These are phyloP conservation scores for Chanos chanos DNA, from an alignment of 2,797 vertebrate species.

Conservation along the genomic window DNA sequence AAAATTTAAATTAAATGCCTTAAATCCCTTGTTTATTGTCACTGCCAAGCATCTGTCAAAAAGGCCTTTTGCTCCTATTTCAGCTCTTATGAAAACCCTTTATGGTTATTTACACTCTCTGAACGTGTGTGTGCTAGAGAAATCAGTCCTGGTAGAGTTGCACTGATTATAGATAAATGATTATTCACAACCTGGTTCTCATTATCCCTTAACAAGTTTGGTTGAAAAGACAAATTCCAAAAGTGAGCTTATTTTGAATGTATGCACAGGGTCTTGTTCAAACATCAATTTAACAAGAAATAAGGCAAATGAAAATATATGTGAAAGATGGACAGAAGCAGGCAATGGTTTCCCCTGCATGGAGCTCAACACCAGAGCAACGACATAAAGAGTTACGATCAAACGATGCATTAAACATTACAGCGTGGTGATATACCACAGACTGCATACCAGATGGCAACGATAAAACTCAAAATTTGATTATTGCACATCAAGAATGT, in stretches of 20 bases:
- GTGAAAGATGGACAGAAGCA: background rate
- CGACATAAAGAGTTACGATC: background rate
- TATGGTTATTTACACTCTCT: too few relatives aligned
- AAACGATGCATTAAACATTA: background rate
- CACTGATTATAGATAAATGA: too few relatives aligned
- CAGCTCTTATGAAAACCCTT: too few relatives aligned
- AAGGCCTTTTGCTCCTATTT: too few relatives aligned
- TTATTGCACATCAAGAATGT: too few relatives aligned
- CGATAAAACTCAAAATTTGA: too few relatives aligned
- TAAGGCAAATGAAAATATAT: conserved; percentile 6
- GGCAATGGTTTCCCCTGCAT: background rate
- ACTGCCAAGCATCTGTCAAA: too few relatives aligned
- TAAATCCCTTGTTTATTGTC: too few relatives aligned
- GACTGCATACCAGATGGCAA: background rate
- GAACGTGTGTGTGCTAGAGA: too few relatives aligned
- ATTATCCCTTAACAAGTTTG: background rate
- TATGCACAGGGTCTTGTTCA: background rate
- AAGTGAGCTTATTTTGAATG: background rate
- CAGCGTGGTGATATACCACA: background rate
- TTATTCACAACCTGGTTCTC: conserved; percentile 11
- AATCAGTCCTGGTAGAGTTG: too few relatives aligned
- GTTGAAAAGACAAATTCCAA: background rate
- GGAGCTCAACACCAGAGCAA: background rate
- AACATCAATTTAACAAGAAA: background rate
- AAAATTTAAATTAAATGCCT: too few relatives aligned